phyloP scores from a whole-genome alignment of 2,797 vertebrate species.

The Arrhamphus sclerolepis region DNA sequence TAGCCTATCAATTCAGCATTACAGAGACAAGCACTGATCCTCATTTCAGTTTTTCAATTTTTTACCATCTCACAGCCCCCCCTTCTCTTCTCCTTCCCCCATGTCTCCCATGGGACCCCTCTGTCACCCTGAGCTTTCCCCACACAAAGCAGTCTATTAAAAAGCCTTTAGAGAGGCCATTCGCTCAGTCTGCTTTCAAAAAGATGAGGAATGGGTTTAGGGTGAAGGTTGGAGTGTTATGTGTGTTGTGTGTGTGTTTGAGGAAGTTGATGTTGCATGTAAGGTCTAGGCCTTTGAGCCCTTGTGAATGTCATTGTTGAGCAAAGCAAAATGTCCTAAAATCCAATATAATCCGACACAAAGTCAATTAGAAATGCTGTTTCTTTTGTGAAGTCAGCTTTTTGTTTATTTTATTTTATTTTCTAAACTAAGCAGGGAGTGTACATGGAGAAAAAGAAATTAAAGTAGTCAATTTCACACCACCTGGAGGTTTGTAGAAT shows the following conservation, averaged over 20 bases:
- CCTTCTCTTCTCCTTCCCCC: neutral
- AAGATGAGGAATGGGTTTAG: slow-evolving; percentile 60
- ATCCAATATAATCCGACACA: slow-evolving; percentile 33
- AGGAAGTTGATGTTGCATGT: slow-evolving; percentile 26
- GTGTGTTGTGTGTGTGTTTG: slow-evolving; percentile 22
- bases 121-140: slow-evolving; percentile 45
- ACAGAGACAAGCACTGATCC: slow-evolving; percentile 18
- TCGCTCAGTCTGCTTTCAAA: slow-evolving; percentile 58
- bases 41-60: slow-evolving; percentile 57
- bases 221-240: slow-evolving; percentile 39
- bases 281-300: slow-evolving; percentile 39
- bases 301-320: slow-evolving; percentile 23
- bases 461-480: no score
- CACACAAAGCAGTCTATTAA: slow-evolving; percentile 80
- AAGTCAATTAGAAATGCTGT: slow-evolving; percentile 7
- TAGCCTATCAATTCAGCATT: slow-evolving; percentile 10
- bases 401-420: no score
- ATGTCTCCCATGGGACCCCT: slow-evolving; percentile 50
- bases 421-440: no score
- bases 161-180: slow-evolving; percentile 75
- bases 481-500: no score
- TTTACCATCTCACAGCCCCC: neutral
- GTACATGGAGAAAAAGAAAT: no score
- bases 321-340: slow-evolving; percentile 18
- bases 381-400: no score